A percentile compares a stretch with the other conserved stretches of the same genome.
phyloP scores from a whole-genome alignment of 2,797 vertebrate species.

The Serranus cabrilla region DNA sequence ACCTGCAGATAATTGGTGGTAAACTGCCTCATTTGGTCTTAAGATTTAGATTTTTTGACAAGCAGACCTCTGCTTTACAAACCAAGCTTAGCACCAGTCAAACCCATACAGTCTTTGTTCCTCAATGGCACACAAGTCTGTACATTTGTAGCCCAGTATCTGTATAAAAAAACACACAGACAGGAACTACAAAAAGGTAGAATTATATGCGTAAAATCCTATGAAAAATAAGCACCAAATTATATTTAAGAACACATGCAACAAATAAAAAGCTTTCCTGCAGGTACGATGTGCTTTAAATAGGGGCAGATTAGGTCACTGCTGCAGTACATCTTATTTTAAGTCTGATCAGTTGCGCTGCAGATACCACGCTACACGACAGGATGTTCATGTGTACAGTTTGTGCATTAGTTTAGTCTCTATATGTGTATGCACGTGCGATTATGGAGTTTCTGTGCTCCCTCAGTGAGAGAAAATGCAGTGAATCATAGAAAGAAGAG shows the following conservation, averaged over 20 bases:
- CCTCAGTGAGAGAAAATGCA: constrained; percentile 7
- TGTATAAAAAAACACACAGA: too few species aligned
- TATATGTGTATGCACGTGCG: background rate
- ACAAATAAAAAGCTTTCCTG: too few species aligned
- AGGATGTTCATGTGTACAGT: background rate
- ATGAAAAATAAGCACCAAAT: too few species aligned
- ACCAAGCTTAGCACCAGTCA: background rate
- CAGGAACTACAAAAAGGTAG: too few species aligned
- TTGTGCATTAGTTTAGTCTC: background rate
- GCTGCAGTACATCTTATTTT: background rate
- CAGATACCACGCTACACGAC: constrained; percentile 4
- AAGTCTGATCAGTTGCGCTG: constrained; percentile 3
- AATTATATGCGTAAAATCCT: too few species aligned
- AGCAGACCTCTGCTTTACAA: background rate
- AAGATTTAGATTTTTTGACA: background rate
- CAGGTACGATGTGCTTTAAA: too few species aligned
- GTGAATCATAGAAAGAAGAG: constrained; percentile 11
- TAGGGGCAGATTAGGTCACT: background rate
- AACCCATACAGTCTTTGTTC: background rate
- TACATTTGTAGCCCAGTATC: background rate
- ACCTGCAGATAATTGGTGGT: background rate
- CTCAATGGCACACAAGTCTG: background rate
- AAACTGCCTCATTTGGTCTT: background rate
- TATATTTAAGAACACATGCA: too few species aligned
- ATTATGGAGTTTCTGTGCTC: constrained; percentile 9